Evolutionary conservation across 2,888 invertebrate genomes (phyloP).

Genomic region (Cynaeus angustus): DNA sequence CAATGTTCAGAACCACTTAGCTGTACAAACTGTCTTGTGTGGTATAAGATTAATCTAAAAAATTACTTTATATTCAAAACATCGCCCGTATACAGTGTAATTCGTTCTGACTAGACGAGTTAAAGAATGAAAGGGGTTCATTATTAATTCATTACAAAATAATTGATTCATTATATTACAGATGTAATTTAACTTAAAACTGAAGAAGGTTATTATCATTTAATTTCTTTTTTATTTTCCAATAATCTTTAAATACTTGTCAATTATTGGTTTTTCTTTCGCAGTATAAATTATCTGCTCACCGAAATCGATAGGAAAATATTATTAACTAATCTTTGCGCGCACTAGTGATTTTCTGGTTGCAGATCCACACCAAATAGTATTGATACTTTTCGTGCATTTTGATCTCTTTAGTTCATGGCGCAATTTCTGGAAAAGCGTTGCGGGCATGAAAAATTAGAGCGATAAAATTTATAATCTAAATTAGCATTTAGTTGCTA

Average conservation of each 20-base stretch:
- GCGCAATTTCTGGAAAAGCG: too few relatives aligned
- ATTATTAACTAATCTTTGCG: not conserved
- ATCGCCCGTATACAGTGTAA: slow-evolving; percentile 27
- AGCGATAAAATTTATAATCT: too few relatives aligned
- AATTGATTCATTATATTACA: not conserved
- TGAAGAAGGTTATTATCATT: too few relatives aligned
- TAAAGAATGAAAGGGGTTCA: slow-evolving; percentile 5
- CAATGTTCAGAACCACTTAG: too few relatives aligned
- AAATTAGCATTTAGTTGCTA: not conserved
- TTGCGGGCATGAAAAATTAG: too few relatives aligned
- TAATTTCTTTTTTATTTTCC: too few relatives aligned
- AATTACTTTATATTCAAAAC: slow-evolving; percentile 18
- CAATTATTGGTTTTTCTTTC: too few relatives aligned
- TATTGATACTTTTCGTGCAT: not conserved
- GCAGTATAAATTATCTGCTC: too few relatives aligned
- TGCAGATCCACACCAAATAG: slow-evolving; percentile 20
- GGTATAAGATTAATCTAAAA: not conserved
- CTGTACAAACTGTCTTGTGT: too few relatives aligned
- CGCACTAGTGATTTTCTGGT: slow-evolving; percentile 40
- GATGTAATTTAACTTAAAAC: not conserved
- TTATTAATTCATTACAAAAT: slow-evolving; percentile 1
- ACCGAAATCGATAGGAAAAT: too few relatives aligned
- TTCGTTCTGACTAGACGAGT: not conserved
- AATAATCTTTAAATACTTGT: too few relatives aligned
- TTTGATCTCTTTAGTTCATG: not conserved